phyloP scores from a whole-genome alignment of 2,113 vertebrate species.

The Brachionichthys hirsutus region DNA sequence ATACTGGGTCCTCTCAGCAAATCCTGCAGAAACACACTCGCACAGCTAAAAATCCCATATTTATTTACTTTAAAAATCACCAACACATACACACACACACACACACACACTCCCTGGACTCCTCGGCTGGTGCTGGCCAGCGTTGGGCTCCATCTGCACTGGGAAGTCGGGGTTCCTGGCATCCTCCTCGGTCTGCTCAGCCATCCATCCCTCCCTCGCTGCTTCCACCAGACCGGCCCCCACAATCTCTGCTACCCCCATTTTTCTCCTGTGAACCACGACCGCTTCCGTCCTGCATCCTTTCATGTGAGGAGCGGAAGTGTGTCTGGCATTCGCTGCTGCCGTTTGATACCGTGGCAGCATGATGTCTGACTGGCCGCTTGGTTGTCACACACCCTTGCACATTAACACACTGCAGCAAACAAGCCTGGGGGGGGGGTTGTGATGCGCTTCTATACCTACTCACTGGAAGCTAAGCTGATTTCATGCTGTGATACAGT shows the following conservation, averaged over 20 bases:
- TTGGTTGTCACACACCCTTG: conserved; percentile 31
- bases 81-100: conserved; percentile 8
- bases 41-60: background rate
- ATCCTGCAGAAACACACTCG: conserved; percentile 44
- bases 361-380: conserved; percentile 56
- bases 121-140: conserved; percentile 65
- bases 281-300: conserved; percentile 42
- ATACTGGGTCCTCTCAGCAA: conserved; percentile 42
- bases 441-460: conserved; percentile 19
- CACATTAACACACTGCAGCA: background rate
- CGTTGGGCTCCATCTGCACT: conserved; percentile 81
- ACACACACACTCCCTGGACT: conserved; percentile 30
- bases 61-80: background rate
- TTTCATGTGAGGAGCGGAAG: conserved; percentile 64
- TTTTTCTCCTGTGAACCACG: conserved; percentile 4
- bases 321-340: conserved; percentile 44
- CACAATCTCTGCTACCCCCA: background rate
- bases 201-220: conserved; percentile 47
- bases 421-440: conserved; percentile 12
- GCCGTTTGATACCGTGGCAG: conserved; percentile 62
- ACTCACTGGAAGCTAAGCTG: conserved; percentile 26
- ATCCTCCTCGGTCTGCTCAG: conserved; percentile 60
- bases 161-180: conserved; percentile 74
- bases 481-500: no score
- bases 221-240: background rate